Base-by-base conservation (phyloP, 1,140 invertebrate genomes). In the Cydia fagiglandana region DNA sequence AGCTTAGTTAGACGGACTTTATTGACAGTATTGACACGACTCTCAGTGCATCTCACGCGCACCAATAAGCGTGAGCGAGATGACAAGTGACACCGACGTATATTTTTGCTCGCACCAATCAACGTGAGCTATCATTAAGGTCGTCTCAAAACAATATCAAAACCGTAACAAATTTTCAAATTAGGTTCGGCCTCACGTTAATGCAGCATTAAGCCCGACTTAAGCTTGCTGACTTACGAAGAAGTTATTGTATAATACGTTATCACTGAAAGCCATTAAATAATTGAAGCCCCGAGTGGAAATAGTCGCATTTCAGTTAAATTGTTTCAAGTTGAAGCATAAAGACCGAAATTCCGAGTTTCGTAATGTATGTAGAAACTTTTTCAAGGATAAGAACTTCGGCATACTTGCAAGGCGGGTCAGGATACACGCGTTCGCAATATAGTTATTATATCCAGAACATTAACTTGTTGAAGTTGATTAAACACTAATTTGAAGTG, bases 311-410 rank as follows among this genome's bases (percentile, higher is more conserved):
- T 45, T 70, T 70, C 66, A 70, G 66, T 70, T 70, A 70, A 70
- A 70, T 70, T 38, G 66, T 70, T 70, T 38, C 66, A 38, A 70
- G 66, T 70, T 70, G 28, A 61, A 24, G 6, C 66, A 38, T 70
- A 70, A 70, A 70, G 66, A 70, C 30, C 66, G 66, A 70, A 45
- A 61, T 61, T 61, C 30, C 34, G 66, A 70, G 66, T 70, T 70
- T 15, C n/a, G 66, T 70, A 45, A 70, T 70, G 66, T 70, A 45
- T 70, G 66, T 70, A 70, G 34, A 70, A 70, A 70, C 66, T 70
- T 70, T 70, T 70, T 70, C 66, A 70, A 70, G 66, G 66, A 70
- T 70, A 70, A 70, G 66, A 38, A 70, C 30, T 70, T 70, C n/a
- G 66, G 66, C 30, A 70, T 41, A 70, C 66, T 61, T 61, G 56